These are phyloP conservation scores for Strigamia maritima DNA, from an alignment of 2,888 invertebrate species.

Conservation along the genomic window DNA sequence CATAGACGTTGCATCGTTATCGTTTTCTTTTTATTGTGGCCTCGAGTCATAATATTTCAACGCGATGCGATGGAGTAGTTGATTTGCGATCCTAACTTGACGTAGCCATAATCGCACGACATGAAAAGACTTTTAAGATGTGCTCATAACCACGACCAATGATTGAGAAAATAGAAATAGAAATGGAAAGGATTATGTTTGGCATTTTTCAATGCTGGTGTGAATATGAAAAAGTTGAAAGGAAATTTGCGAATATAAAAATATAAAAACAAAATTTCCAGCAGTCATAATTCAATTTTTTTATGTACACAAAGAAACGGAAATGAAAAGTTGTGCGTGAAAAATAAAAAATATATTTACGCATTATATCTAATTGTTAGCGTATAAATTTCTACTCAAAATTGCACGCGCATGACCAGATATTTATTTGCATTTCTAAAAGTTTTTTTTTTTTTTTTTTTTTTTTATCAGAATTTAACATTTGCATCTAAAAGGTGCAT, in stretches of 20 bases:
- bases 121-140: background rate
- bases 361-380: too few species aligned
- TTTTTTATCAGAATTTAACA: too few species aligned
- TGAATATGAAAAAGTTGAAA: background rate
- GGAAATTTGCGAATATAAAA: background rate
- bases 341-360: too few species aligned
- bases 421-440: too few species aligned
- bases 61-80: background rate
- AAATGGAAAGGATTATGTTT: background rate
- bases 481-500: too few species aligned
- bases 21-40: background rate
- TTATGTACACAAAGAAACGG: too few species aligned
- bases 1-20: background rate
- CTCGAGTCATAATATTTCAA: background rate
- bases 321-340: too few species aligned
- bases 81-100: background rate
- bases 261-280: too few species aligned
- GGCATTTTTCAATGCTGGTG: background rate
- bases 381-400: too few species aligned
- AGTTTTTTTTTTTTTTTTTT: too few species aligned
- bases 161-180: background rate
- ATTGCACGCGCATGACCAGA: too few species aligned
- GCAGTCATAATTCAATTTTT: too few species aligned
- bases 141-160: background rate
- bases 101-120: background rate